phyloP scores from a whole-genome alignment of 2,888 invertebrate genomes.

The Drosophila helvetica region DNA sequence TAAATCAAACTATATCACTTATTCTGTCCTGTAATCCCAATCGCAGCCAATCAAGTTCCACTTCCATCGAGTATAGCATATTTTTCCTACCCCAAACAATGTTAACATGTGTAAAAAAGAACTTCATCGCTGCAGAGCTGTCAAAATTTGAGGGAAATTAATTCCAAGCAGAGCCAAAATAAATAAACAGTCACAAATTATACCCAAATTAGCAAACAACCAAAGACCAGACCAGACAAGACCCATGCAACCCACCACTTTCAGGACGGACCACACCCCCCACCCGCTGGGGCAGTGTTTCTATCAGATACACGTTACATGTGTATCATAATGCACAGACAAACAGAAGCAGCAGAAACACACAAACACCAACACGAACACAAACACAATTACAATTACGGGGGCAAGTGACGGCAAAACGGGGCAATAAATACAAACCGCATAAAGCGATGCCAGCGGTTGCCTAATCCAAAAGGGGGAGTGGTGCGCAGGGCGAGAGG shows the following conservation, averaged over 20 bases:
- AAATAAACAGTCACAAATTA: conserved; percentile 81
- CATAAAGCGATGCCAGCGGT: conserved; percentile 72
- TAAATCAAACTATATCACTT: conserved; percentile 25
- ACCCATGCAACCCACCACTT: conserved; percentile 34
- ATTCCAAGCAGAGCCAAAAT: conserved; percentile 65
- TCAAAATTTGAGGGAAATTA: conserved; percentile 65
- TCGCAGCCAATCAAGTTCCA: background rate
- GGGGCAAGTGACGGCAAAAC: conserved; percentile 55
- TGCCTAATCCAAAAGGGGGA: conserved; percentile 64
- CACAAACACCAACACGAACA: conserved; percentile 24
- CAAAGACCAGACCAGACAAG: conserved; percentile 22
- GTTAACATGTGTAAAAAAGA: conserved; percentile 77
- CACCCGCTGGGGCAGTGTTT: conserved; percentile 50
- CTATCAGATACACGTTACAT: conserved; percentile 76
- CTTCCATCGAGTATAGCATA: no score
- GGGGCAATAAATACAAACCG: conserved; percentile 82
- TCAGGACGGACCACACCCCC: conserved; percentile 42
- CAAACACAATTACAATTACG: conserved; percentile 42
- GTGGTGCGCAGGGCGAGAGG: conserved; percentile 3
- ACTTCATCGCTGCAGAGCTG: conserved; percentile 50
- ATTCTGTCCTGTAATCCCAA: background rate
- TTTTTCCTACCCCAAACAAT: conserved; percentile 52
- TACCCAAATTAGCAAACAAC: conserved; percentile 81
- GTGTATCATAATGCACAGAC: conserved; percentile 70
- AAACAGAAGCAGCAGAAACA: no score